Base-by-base conservation (phyloP, 2,113 vertebrate genomes). In the Pyxicephalus adspersus region DNA sequence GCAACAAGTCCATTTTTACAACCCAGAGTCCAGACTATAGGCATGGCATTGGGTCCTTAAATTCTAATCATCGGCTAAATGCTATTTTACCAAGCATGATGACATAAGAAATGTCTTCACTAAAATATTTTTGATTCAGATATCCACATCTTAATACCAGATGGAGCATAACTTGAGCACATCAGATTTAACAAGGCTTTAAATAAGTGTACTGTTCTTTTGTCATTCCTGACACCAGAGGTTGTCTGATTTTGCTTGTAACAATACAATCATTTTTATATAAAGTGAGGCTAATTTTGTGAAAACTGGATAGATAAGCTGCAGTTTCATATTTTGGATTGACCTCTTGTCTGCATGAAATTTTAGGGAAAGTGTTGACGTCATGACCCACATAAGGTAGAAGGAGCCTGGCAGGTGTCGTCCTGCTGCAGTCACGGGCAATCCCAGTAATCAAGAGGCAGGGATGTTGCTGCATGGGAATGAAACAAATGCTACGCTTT, bases 381-480 rank as follows among this genome's bases (percentile, higher is more conserved):
- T 72, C 51, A 31, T 72, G 68, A 55, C 51, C 51, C 68, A 55
- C 52, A 72, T 72, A n/a, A n/a, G 18, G 38, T 68, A 23, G 25
- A 18, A 51, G 13, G 2, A 52, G 17, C 67, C 67, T 54, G 45
- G 67, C 50, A 70, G 67, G 67, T 67, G 65, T 50, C 65, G 4
- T 50, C 17, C 45, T 51, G 38, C 38, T 68, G 38, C 18, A 68
- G 45, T 51, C 45, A 68, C 6, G 66, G 67, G 23, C 50, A 50
- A 50, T 68, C 65, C 34, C 31, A 29, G 64, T 66, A 66, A 66
- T 38, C 38, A 66, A 66, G 29, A 45, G 38, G n/a, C 50, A 68
- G 34, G 25, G 38, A 15, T 45, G n/a, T 20, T 50, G 34, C 50
- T 67, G 6, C 6, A 67, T 5, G 7, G 20, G 18, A 45, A 23